Base-by-base conservation (phyloP, 2,888 invertebrate species). In the Scaptomyza flava region DNA sequence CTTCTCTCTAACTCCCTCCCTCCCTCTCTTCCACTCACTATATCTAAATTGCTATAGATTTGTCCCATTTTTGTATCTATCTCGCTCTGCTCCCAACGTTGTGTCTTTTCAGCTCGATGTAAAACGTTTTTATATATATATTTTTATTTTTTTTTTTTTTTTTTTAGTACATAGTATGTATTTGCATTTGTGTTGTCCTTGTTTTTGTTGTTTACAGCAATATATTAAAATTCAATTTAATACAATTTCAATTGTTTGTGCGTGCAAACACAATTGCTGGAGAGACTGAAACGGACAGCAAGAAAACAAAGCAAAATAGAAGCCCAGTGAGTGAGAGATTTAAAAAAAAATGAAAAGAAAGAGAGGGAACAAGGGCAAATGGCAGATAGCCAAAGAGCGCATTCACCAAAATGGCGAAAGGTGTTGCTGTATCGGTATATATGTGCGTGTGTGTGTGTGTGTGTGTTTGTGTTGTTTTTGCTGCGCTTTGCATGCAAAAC, bases 181-280 rank as follows among this genome's bases (percentile, higher is more conserved):
- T 67, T 47, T 68, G 41, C 56, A 51, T 76, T 64, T 53, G 31
- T 48, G 33, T 53, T 48, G 38, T 51, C 59, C 50, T 46, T 30
- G 45, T 9, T 27, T 3, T 45, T 33, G 33, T 68, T 66, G 68
- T 76, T 54, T 67, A 46, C 47, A 65, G 71, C 57, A 68, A 72
- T 79, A 87, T 84, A 81, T 81, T 84, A 87, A 83, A 87, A 83
- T 83, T 84, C 81, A 87, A 83, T 83, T 78, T 84, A 84, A 84
- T 87, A 81, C 87, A 76, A 79, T 83, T 83, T 81, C 81, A 81
- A 84, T 81, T 86, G 82, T 76, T 79, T 72, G 86, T 86, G 84
- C 81, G 82, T 82, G 81, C 77, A 68, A 67, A 42, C 66, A 68
- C 63, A 47, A 59, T 54, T 56, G 54, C 50, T n/a, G 27, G 31